Percentiles rank a stretch among this genome's conserved stretches.
phyloP scores from a whole-genome alignment of 2,113 vertebrate genomes.

The Lipophrys pholis region DNA sequence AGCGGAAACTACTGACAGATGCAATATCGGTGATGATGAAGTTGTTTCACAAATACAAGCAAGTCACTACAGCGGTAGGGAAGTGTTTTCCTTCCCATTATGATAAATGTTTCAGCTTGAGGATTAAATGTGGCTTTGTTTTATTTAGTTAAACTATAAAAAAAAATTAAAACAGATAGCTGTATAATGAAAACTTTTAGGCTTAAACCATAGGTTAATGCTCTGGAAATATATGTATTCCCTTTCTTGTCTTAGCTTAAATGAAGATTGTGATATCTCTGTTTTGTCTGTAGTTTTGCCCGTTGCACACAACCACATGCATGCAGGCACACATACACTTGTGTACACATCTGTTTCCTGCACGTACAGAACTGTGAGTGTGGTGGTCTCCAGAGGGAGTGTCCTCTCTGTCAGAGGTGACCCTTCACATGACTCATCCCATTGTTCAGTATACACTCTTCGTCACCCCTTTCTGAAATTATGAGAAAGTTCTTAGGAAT shows the following conservation, averaged over 20 bases:
- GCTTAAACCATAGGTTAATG: background rate
- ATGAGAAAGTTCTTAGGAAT: slow-evolving; percentile 67
- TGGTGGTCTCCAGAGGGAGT: slow-evolving; percentile 58
- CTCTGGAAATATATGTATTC: background rate
- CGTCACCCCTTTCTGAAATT: slow-evolving; percentile 59
- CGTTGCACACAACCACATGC: background rate
- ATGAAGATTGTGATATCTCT: background rate
- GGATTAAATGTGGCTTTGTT: slow-evolving; percentile 12
- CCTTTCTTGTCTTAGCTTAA: background rate
- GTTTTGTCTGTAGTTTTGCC: background rate
- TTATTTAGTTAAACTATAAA: background rate
- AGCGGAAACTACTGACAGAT: slow-evolving; percentile 49
- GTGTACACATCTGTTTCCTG: slow-evolving; percentile 81
- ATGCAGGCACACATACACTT: slow-evolving; percentile 12
- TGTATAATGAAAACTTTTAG: background rate
- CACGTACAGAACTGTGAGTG: slow-evolving; percentile 40
- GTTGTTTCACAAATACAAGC: background rate
- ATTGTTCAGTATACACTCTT: slow-evolving; percentile 61
- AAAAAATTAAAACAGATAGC: background rate
- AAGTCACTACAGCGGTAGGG: slow-evolving; percentile 14
- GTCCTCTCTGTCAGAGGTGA: slow-evolving; percentile 54
- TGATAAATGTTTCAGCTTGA: background rate
- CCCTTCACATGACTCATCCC: slow-evolving; percentile 74
- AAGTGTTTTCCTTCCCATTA: slow-evolving; percentile 16
- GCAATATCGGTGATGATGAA: background rate